phyloP scores from a whole-genome alignment of 2,888 invertebrate genomes.

The Pachydiplax longipennis region DNA sequence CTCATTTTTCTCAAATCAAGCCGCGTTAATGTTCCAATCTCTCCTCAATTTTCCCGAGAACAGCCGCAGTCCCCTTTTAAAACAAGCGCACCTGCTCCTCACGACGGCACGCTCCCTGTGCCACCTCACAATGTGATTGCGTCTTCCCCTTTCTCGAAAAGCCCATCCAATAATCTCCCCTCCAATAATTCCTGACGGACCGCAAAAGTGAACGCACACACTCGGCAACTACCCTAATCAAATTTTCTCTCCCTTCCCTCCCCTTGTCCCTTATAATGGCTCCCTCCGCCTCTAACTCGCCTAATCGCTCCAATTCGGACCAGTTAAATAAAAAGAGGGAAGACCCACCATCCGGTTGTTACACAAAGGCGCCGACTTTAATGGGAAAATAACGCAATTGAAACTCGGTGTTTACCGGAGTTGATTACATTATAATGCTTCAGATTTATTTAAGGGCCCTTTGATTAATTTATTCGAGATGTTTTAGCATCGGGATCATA shows the following conservation, averaged over 20 bases:
- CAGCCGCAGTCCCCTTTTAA: not conserved
- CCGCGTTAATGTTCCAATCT: no score
- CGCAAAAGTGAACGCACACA: not conserved
- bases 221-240: constrained; percentile 23
- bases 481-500: not conserved
- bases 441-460: not conserved
- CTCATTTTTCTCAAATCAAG: not conserved
- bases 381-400: not conserved
- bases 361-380: not conserved
- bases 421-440: not conserved
- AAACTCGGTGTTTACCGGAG: not conserved
- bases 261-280: not conserved
- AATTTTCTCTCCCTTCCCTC: constrained; percentile 47
- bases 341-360: not conserved
- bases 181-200: not conserved
- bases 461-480: not conserved
- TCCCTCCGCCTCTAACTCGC: constrained; percentile 19
- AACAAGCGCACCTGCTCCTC: not conserved
- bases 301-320: constrained; percentile 6
- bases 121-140: constrained; percentile 22
- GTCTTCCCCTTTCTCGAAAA: not conserved
- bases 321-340: not conserved
- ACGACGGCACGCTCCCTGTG: not conserved
- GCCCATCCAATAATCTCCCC: constrained; percentile 1
- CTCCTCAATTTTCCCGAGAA: not conserved